These are phyloP conservation scores for Platypus cylindrus DNA, from an alignment of 2,888 invertebrate genomes.

Conservation along the genomic window DNA sequence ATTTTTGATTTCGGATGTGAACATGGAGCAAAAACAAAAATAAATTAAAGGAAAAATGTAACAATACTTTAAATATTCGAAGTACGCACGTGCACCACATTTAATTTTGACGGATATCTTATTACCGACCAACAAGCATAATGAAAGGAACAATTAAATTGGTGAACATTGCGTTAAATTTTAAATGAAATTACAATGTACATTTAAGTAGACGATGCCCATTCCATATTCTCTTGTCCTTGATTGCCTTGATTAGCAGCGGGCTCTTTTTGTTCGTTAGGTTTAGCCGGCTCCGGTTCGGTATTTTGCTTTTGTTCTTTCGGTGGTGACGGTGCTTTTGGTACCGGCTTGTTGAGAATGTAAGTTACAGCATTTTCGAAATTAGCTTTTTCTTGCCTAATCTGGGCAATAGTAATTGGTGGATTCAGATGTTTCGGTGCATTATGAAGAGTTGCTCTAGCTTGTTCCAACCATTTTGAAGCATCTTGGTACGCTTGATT, in stretches of 20 bases:
- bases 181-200: not conserved
- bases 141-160: no score
- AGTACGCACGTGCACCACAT: no score
- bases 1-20: no score
- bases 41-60: no score
- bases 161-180: no score
- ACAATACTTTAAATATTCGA: no score
- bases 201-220: slow-evolving; percentile 17
- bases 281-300: slow-evolving; percentile 10
- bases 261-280: slow-evolving; percentile 13
- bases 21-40: no score
- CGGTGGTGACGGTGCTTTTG: slow-evolving; percentile 57
- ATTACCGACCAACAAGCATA: no score
- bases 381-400: slow-evolving; percentile 66
- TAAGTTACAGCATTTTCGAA: slow-evolving; percentile 50
- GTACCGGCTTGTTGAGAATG: slow-evolving; percentile 82
- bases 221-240: slow-evolving; percentile 24
- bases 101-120: no score
- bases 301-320: slow-evolving; percentile 34
- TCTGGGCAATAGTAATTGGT: slow-evolving; percentile 64
- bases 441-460: slow-evolving; percentile 51
- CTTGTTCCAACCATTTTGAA: slow-evolving; percentile 70
- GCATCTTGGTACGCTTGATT: slow-evolving; percentile 56
- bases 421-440: slow-evolving; percentile 60
- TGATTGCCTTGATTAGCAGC: slow-evolving; percentile 12